Percentiles rank a stretch among this genome's conserved stretches.
Evolutionary conservation across 2,888 invertebrate genomes (phyloP).

Genomic region (Heliconius cydno): DNA sequence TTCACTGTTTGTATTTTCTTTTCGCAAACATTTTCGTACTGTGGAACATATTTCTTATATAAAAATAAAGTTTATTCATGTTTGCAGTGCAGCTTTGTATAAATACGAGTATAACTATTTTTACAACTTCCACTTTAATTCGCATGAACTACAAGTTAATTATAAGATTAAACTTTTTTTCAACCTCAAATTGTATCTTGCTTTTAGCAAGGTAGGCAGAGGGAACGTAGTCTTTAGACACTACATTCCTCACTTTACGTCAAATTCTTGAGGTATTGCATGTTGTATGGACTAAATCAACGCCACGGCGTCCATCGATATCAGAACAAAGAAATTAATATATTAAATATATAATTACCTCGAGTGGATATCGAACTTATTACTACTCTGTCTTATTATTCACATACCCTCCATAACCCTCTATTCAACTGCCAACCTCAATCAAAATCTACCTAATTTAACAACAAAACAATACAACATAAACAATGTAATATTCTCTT

Average conservation of each 20-base stretch:
- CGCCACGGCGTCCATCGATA: too few species aligned
- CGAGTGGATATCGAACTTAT: too few species aligned
- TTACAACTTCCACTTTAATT: neutral
- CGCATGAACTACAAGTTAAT: neutral
- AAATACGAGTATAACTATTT: neutral
- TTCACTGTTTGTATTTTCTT: conserved; percentile 25
- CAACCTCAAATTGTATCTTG: neutral
- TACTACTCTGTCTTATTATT: neutral
- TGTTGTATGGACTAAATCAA: neutral
- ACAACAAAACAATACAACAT: neutral
- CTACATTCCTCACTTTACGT: rapidly evolving
- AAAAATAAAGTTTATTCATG: conserved; percentile 15
- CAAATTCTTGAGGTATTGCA: neutral
- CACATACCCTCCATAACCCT: neutral
- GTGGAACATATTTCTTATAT: conserved; percentile 18
- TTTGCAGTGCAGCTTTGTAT: conserved; percentile 2
- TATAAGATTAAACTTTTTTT: neutral
- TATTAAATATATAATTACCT: too few species aligned
- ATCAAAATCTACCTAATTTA: conserved; percentile 13
- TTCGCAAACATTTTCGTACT: conserved; percentile 11
- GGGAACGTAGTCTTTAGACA: neutral
- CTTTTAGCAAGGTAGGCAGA: neutral
- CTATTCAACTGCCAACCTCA: conserved; percentile 10
- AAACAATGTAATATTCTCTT: conserved; percentile 8
- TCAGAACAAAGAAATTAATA: too few species aligned